phyloP scores from a whole-genome alignment of 2,113 vertebrate species.

The Eudyptes chrysolophus region DNA sequence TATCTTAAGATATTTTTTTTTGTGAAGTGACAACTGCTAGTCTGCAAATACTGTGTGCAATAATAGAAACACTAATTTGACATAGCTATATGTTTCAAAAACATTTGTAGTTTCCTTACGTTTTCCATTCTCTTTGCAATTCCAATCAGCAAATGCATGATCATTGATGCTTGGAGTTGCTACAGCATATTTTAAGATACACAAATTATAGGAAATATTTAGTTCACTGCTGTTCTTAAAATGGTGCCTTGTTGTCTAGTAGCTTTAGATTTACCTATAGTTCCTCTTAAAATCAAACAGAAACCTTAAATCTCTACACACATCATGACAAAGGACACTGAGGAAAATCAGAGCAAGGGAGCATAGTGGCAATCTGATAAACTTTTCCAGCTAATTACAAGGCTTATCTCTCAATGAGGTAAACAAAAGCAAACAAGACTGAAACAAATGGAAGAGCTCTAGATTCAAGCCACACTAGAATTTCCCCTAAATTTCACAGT shows the following conservation, averaged over 20 bases:
- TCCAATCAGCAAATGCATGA: background rate
- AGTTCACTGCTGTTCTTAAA: background rate
- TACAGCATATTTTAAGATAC: background rate
- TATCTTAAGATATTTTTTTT: conserved; percentile 2
- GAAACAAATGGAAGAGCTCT: background rate
- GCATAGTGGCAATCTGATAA: background rate
- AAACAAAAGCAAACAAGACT: background rate
- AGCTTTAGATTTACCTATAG: background rate
- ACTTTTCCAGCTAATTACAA: conserved; percentile 6
- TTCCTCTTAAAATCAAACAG: conserved; percentile 1
- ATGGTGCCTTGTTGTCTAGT: background rate
- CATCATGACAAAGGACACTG: background rate
- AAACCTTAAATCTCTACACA: background rate
- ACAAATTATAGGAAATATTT: background rate
- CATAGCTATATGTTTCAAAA: conserved; percentile 21
- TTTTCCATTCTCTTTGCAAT: conserved; percentile 31
- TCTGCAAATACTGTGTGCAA: conserved; percentile 28
- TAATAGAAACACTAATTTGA: conserved; percentile 46
- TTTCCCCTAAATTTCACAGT: background rate
- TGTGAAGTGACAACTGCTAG: conserved; percentile 22
- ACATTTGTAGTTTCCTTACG: background rate
- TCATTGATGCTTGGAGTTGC: background rate
- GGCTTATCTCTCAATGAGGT: background rate
- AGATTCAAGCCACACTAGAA: background rate
- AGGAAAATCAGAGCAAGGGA: background rate